phyloP scores from a whole-genome alignment of 2,888 invertebrate species.

The Dastarcus helophoroides region DNA sequence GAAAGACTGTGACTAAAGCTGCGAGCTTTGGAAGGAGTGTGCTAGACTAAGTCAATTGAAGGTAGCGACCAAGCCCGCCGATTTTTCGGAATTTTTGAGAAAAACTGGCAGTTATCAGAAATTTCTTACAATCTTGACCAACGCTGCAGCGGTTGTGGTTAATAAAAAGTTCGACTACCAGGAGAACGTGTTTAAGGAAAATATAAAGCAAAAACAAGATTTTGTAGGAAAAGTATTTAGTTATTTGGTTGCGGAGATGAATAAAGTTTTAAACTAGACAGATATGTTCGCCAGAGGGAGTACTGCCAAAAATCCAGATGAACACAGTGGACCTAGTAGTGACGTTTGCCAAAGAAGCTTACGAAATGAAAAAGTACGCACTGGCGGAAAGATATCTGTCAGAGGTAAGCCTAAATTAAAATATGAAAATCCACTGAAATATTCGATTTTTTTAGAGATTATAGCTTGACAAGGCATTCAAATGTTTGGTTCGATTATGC shows the following conservation, averaged over 20 bases:
- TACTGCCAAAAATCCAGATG: constrained; percentile 13
- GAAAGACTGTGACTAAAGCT: too few relatives aligned
- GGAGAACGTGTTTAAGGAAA: constrained; percentile 4
- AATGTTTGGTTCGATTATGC: constrained; percentile 34
- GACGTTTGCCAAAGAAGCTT: constrained; percentile 31
- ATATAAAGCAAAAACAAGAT: constrained; percentile 8
- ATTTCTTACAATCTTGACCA: constrained; percentile 14
- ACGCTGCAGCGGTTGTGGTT: constrained; percentile 5
- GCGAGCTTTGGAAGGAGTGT: too few relatives aligned
- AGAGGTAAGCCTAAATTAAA: constrained; percentile 24
- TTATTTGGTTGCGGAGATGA: constrained; percentile 12
- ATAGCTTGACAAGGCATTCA: constrained; percentile 21
- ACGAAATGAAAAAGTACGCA: constrained; percentile 23
- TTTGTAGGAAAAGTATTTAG: constrained; percentile 9
- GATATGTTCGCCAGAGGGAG: constrained; percentile 12
- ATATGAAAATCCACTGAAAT: neutral
- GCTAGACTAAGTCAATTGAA: too few relatives aligned
- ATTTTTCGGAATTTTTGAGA: constrained; percentile 21
- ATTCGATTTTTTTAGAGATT: constrained; percentile 28
- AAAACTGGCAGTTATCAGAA: constrained; percentile 22
- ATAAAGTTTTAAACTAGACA: constrained; percentile 24
- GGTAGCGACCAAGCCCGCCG: constrained; percentile 12
- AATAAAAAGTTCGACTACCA: constrained; percentile 7
- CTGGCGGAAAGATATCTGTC: constrained; percentile 30
- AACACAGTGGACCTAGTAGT: constrained; percentile 16